phyloP scores from a whole-genome alignment of 1,140 invertebrate species.

The Ridgeia piscesae region DNA sequence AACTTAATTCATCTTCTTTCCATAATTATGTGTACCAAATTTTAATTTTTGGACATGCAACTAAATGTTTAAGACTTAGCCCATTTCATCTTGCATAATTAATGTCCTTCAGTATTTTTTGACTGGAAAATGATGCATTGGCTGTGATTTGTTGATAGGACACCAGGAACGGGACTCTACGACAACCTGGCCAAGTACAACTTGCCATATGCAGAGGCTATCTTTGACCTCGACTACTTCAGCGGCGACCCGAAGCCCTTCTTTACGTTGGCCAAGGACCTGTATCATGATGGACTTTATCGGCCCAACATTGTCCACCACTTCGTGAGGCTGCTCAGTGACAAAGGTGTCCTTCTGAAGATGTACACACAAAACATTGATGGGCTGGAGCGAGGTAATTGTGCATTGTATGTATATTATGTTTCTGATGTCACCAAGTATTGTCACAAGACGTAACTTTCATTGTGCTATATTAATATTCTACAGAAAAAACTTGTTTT shows the following conservation, averaged over 20 bases:
- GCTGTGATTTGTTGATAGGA: slow-evolving; percentile 61
- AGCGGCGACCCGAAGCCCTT: slow-evolving; percentile 56
- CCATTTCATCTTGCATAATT: no score
- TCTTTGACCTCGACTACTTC: slow-evolving; percentile 79
- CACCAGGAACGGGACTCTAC: slow-evolving; percentile 87
- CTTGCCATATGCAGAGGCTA: slow-evolving; percentile 89
- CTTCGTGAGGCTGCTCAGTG: slow-evolving; percentile 54
- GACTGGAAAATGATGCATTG: no score
- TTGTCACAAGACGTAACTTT: no score
- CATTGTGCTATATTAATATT: no score
- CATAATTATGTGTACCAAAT: no score
- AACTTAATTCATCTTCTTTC: no score
- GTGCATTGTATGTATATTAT: neutral
- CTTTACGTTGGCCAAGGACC: slow-evolving; percentile 57
- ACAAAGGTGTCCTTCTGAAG: slow-evolving; percentile 53
- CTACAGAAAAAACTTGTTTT: no score
- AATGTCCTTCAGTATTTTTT: no score
- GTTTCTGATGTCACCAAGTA: neutral
- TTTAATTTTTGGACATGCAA: no score
- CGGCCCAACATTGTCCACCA: slow-evolving; percentile 57
- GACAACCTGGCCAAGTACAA: slow-evolving; percentile 90
- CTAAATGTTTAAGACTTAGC: no score
- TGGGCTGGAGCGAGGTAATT: slow-evolving; percentile 58
- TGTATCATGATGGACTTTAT: slow-evolving; percentile 57
- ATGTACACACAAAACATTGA: slow-evolving; percentile 62